Percentiles rank a stretch among this genome's conserved stretches.
Conservation (phyloP, 2,797 vertebrate species). For the Sebastolobus alascanus region DNA sequence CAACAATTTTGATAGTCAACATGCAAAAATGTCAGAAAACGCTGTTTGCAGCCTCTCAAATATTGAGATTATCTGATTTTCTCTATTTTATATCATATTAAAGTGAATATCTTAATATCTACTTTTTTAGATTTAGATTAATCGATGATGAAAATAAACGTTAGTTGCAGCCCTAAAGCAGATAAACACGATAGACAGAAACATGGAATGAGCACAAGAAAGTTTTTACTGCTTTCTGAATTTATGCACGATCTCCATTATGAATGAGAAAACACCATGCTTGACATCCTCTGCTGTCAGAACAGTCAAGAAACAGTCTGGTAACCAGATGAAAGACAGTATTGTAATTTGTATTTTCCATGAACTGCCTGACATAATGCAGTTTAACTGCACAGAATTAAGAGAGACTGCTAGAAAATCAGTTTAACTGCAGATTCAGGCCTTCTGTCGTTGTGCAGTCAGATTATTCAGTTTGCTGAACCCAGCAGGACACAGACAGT, state of each 20-base stretch:
- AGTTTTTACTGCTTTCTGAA: not conserved
- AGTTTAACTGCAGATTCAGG: slow-evolving; percentile 16
- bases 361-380: too few relatives aligned
- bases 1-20: too few relatives aligned
- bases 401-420: not conserved
- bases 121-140: too few relatives aligned
- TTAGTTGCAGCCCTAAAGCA: not conserved
- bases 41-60: too few relatives aligned
- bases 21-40: too few relatives aligned
- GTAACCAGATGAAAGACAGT: not conserved
- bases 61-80: too few relatives aligned
- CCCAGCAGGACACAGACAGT: slow-evolving; percentile 27
- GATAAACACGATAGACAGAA: not conserved
- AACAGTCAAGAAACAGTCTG: not conserved
- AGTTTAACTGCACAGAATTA: not conserved
- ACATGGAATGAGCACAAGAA: not conserved
- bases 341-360: not conserved
- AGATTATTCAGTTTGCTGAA: slow-evolving; percentile 1
- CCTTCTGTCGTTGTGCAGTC: slow-evolving; percentile 5
- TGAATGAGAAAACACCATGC: not conserved
- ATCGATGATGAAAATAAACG: too few relatives aligned
- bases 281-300: not conserved
- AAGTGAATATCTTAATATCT: too few relatives aligned
- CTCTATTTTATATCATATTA: too few relatives aligned
- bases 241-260: not conserved